A percentile compares a stretch with the other conserved stretches of the same genome.
Conservation (phyloP, 2,888 invertebrate species). For the Oligia fasciuncula region DNA sequence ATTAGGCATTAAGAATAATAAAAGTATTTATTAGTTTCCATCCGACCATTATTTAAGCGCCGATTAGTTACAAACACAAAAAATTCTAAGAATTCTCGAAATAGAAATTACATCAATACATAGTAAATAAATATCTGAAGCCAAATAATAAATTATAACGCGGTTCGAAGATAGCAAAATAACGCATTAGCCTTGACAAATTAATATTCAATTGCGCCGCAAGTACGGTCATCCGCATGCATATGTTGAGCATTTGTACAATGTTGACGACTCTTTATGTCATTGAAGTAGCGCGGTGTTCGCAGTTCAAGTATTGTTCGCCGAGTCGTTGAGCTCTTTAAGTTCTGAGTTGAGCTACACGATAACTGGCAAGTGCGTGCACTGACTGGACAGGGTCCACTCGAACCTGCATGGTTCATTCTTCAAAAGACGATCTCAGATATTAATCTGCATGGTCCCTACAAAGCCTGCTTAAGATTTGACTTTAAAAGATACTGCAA, state of each 20-base stretch:
- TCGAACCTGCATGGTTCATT: background rate
- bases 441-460: background rate
- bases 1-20: background rate
- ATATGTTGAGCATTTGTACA: background rate
- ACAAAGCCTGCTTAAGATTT: background rate
- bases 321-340: background rate
- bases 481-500: background rate
- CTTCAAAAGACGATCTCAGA: background rate
- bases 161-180: conserved; percentile 10
- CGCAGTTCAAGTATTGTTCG: background rate
- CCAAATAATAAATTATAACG: conserved; percentile 1
- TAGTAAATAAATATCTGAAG: background rate
- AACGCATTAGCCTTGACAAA: conserved; percentile 19
- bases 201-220: conserved; percentile 26
- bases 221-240: conserved; percentile 2
- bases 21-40: background rate
- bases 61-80: background rate
- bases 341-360: too few species aligned
- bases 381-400: background rate
- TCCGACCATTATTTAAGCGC: background rate
- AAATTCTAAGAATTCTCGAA: background rate
- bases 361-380: background rate
- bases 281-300: background rate
- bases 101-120: background rate
- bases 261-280: background rate